phyloP scores from a whole-genome alignment of 2,113 vertebrate species.

The Strix aluco region DNA sequence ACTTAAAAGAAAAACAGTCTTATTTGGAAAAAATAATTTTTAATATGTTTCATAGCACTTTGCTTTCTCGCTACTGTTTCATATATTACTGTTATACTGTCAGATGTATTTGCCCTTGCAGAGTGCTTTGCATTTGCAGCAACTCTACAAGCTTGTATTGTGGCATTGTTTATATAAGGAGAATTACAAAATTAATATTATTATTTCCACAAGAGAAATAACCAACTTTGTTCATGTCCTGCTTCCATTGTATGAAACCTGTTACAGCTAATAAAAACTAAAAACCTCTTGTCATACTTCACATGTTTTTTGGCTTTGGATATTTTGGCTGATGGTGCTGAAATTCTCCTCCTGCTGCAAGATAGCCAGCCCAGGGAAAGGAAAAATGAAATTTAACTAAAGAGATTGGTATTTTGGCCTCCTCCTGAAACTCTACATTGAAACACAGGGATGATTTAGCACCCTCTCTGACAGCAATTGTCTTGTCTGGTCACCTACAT shows the following conservation, averaged over 20 bases:
- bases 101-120: neutral
- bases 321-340: neutral
- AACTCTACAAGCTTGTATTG: neutral
- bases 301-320: neutral
- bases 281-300: neutral
- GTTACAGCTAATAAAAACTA: neutral
- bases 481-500: neutral
- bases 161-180: neutral
- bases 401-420: neutral
- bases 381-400: neutral
- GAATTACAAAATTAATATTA: neutral
- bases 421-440: fast-evolving
- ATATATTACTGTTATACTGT: neutral
- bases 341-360: neutral
- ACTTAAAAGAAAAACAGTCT: neutral
- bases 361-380: neutral
- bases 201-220: neutral
- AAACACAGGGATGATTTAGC: neutral
- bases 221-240: neutral
- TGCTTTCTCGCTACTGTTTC: neutral
- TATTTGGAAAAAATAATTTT: neutral
- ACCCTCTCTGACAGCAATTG: neutral
- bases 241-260: neutral
- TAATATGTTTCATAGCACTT: neutral
- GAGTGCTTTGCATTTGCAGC: neutral